phyloP scores from a whole-genome alignment of 2,113 vertebrate species.

The Mionectes macconnelli region DNA sequence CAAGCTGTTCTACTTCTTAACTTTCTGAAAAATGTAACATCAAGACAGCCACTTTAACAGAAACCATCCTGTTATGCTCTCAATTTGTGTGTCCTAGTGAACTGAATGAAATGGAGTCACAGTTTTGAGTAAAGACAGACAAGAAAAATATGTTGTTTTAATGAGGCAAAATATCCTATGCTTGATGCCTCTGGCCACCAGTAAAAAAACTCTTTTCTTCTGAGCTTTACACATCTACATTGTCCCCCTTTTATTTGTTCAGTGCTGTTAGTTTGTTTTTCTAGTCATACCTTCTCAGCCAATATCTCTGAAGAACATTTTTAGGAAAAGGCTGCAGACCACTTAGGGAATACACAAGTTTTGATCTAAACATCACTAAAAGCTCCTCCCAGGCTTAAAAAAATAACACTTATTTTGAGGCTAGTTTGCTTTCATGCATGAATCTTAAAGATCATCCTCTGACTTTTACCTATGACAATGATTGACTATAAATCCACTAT shows the following conservation, averaged over 20 bases:
- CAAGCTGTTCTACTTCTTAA: slow-evolving; percentile 33
- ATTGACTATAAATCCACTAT: neutral
- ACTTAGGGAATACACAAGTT: neutral
- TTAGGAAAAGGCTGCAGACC: neutral
- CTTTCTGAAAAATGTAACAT: neutral
- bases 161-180: neutral
- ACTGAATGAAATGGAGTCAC: neutral
- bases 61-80: neutral
- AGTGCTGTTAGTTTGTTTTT: neutral
- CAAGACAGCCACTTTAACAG: neutral
- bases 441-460: neutral
- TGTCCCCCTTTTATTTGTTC: neutral
- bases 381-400: neutral
- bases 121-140: neutral
- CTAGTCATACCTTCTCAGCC: neutral
- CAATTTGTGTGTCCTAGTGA: neutral
- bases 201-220: neutral
- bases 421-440: neutral
- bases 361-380: neutral
- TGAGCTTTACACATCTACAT: neutral
- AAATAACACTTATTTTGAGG: neutral
- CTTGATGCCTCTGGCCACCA: neutral
- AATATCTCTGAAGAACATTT: neutral
- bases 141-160: neutral
- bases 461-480: neutral